phyloP scores from a whole-genome alignment of 2,113 vertebrate species.

The Anthoscopus minutus region DNA sequence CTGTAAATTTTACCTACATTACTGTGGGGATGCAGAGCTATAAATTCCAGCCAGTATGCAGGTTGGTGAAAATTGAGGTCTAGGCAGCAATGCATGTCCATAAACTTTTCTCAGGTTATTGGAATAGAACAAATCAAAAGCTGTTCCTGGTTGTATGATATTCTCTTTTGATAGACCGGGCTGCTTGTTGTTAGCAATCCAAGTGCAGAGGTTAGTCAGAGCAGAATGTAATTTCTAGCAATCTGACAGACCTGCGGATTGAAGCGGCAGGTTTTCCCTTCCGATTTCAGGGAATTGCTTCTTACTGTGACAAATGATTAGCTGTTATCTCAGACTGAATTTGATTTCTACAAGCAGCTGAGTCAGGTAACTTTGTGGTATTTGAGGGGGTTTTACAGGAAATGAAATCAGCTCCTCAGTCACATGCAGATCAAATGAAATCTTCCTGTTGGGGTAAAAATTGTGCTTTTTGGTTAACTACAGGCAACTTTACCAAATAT shows the following conservation, averaged over 20 bases:
- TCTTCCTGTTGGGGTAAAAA: constrained; percentile 80
- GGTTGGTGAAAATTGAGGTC: constrained; percentile 78
- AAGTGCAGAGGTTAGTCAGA: constrained; percentile 82
- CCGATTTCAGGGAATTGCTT: constrained; percentile 97
- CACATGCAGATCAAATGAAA: constrained; percentile 79
- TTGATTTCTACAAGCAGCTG: constrained; percentile 94
- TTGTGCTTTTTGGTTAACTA: constrained; percentile 82
- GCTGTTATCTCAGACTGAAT: constrained; percentile 92
- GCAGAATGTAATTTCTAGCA: constrained; percentile 93
- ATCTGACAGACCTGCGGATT: constrained; percentile 90
- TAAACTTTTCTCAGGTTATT: constrained; percentile 82
- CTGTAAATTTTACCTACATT: constrained; percentile 77
- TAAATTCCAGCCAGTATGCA: constrained; percentile 75
- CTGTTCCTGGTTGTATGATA: constrained; percentile 78
- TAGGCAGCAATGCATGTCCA: constrained; percentile 75
- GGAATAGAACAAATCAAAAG: constrained; percentile 83
- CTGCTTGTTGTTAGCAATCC: constrained; percentile 82
- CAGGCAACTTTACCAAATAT: constrained; percentile 62
- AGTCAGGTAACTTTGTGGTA: constrained; percentile 89
- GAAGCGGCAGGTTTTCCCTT: constrained; percentile 88
- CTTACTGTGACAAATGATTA: constrained; percentile 98
- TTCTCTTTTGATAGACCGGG: constrained; percentile 82
- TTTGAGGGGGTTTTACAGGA: constrained; percentile 80
- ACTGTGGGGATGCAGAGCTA: constrained; percentile 47
- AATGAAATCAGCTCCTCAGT: constrained; percentile 83